Evolutionary conservation across 2,113 vertebrate species (phyloP).

Genomic region (Danionella cerebrum): DNA sequence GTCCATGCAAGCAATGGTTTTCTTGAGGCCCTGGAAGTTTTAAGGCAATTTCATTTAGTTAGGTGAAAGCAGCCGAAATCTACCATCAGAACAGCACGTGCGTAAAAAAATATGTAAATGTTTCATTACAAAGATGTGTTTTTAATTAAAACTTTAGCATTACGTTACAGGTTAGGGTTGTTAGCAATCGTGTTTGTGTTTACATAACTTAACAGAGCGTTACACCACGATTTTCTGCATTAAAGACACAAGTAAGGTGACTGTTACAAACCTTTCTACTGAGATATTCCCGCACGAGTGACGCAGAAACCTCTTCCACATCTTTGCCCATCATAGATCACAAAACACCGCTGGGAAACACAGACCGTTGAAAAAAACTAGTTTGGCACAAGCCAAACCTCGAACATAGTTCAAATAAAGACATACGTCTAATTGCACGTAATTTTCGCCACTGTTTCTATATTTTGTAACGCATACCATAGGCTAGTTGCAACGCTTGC

Average conservation of each 20-base stretch:
- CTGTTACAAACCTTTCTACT: slow-evolving; percentile 75
- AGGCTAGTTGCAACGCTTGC: neutral
- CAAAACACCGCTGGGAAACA: neutral
- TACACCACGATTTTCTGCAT: too few species aligned
- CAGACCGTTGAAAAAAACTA: neutral
- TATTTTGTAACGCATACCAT: too few species aligned
- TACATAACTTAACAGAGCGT: too few species aligned
- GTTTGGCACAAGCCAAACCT: neutral
- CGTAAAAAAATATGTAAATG: too few species aligned
- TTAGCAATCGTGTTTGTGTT: too few species aligned
- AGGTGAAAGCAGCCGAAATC: too few species aligned
- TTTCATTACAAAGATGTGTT: too few species aligned
- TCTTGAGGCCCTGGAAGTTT: slow-evolving; percentile 75
- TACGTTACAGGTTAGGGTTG: too few species aligned
- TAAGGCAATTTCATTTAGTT: neutral
- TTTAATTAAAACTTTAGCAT: too few species aligned
- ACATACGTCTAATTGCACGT: neutral
- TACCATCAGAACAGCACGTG: too few species aligned
- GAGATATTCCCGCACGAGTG: slow-evolving; percentile 85
- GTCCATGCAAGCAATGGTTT: slow-evolving; percentile 80
- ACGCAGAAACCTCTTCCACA: slow-evolving; percentile 80
- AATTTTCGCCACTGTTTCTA: too few species aligned
- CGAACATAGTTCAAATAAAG: neutral
- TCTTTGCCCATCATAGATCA: slow-evolving; percentile 59
- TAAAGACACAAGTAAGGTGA: too few species aligned